These are phyloP conservation scores for Acrocephalus arundinaceus DNA, from an alignment of 2,113 vertebrate genomes.

Conservation along the genomic window DNA sequence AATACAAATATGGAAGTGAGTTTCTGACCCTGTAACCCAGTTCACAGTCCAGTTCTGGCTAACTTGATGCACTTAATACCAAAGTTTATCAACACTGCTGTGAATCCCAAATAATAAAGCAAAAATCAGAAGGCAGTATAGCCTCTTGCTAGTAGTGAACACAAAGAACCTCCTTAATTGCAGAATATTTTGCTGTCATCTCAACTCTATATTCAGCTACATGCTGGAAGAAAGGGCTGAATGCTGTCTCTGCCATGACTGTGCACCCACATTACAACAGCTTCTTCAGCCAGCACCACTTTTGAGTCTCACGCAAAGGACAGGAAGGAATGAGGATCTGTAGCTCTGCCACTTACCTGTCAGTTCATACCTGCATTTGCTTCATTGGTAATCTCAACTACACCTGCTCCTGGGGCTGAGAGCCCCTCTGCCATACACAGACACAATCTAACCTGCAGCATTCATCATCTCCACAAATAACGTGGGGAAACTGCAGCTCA, in stretches of 20 bases:
- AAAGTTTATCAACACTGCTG: neutral
- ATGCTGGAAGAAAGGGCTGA: neutral
- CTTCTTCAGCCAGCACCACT: neutral
- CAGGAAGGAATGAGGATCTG: neutral
- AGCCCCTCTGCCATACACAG: neutral
- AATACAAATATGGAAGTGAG: neutral
- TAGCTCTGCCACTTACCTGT: neutral
- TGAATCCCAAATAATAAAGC: neutral
- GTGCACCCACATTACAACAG: neutral
- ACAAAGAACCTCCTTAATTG: neutral
- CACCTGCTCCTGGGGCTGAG: neutral
- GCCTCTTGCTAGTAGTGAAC: neutral
- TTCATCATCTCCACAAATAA: neutral
- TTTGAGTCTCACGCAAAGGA: neutral
- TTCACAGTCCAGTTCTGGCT: neutral
- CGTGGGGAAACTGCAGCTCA: neutral
- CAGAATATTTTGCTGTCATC: neutral
- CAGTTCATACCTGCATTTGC: neutral
- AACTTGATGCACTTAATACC: neutral
- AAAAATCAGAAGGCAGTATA: neutral
- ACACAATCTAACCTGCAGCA: neutral
- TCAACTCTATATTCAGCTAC: neutral
- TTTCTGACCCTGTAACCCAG: neutral
- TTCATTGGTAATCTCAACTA: neutral
- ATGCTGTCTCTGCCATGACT: neutral